Evolutionary conservation across 2,113 vertebrate genomes (phyloP), one percentile per base, ranked within the genome.

Genomic region (Crotalus viridis): DNA sequence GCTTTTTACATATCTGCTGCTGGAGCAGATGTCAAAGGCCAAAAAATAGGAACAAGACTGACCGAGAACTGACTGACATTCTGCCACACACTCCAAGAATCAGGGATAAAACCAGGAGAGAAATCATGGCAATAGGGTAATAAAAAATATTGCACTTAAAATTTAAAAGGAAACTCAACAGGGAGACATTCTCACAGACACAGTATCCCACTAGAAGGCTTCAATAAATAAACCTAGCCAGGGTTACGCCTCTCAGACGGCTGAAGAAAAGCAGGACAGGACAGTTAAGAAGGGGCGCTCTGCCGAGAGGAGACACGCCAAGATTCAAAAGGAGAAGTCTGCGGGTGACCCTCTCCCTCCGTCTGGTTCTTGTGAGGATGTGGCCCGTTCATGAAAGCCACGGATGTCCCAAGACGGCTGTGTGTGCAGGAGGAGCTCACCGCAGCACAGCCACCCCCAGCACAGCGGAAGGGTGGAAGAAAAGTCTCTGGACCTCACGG

Each of bases 121-220:
- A 61, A 64, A 64, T 28, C 12, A 90, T 24, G 57, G 33, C 55
- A 39, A n/a, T 57, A 24, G 22, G 9, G 64, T 51, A 26, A 55
- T 33, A 26, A 52, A 17, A 81, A 26, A 98, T 99, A 99, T 99
- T 99, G 99, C 99, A 99, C 99, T 99, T 99, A 97, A 51, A 97
- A 97, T 96, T 85, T 95, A 89, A 95, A 91, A 95, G 92, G 95
- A 97, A 97, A 94, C 51, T 46, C 26, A 97, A 97, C 97, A 57
- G 52, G 28, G 22, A 97, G 95, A 96, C 93, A 95, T 95, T 97
- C 97, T 98, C 96, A 97, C 4, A 96, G 93, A 93, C 96, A 98
- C 97, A 98, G 97, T 97, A 96, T 98, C 98, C 98, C 97, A 96
- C 98, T 96, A 97, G 81, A 64, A 97, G 97, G 96, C 96, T 98